These are phyloP conservation scores for Oasisia sp. DNA, from an alignment of 2,888 invertebrate species.

Conservation along the genomic window DNA sequence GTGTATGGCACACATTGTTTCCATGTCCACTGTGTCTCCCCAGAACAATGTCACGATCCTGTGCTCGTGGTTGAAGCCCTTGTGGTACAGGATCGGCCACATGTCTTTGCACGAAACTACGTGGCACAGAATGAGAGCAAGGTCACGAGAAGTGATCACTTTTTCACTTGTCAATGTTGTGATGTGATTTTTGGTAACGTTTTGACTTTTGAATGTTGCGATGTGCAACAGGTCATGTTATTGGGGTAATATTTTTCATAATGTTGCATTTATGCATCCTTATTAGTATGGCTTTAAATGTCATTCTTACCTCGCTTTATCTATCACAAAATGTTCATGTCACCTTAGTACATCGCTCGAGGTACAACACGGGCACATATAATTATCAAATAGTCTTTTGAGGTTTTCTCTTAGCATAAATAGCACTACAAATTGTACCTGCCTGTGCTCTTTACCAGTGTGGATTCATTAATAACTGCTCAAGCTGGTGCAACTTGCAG, in stretches of 20 bases:
- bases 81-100: constrained; percentile 26
- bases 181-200: background rate
- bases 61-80: constrained; percentile 23
- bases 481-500: too few relatives aligned
- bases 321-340: too few relatives aligned
- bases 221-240: background rate
- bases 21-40: constrained; percentile 42
- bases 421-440: too few relatives aligned
- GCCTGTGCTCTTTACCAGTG: too few relatives aligned
- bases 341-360: too few relatives aligned
- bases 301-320: too few relatives aligned
- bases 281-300: too few relatives aligned
- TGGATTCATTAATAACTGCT: too few relatives aligned
- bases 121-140: background rate
- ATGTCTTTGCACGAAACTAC: constrained; percentile 23
- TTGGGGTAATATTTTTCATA: background rate
- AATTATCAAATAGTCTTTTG: too few relatives aligned
- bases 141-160: background rate
- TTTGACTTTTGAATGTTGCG: background rate
- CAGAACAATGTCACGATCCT: constrained; percentile 38
- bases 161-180: background rate
- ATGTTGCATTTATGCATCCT: too few relatives aligned
- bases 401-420: too few relatives aligned
- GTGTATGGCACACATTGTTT: constrained; percentile 40
- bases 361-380: too few relatives aligned